These are phyloP conservation scores for Eupithecia insigniata DNA, from an alignment of 2,888 invertebrate species.

Conservation along the genomic window DNA sequence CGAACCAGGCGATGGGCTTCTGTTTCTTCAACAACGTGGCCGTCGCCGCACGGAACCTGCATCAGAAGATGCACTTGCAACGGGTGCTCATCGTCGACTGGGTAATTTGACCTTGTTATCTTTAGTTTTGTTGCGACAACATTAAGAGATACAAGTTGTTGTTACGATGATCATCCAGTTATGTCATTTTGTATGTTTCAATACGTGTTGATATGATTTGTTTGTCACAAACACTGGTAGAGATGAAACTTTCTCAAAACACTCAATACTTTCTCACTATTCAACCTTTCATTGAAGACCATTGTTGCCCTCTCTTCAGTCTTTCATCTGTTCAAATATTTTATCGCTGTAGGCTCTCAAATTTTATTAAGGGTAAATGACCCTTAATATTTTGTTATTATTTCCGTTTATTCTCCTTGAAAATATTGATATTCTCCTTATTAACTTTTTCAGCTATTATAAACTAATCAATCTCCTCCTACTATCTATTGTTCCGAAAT, in stretches of 20 bases:
- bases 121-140: not conserved
- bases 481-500: not conserved
- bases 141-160: not conserved
- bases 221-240: too few species aligned
- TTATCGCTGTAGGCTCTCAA: too few species aligned
- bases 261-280: not conserved
- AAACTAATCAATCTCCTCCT: too few species aligned
- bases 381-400: too few species aligned
- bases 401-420: too few species aligned
- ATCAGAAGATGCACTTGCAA: slow-evolving; percentile 91
- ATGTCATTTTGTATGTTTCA: too few species aligned
- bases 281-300: not conserved
- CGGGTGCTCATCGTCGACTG: slow-evolving; percentile 98
- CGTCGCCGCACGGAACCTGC: slow-evolving; percentile 95
- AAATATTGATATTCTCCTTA: too few species aligned
- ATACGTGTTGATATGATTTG: too few species aligned
- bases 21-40: slow-evolving; percentile 99
- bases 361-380: too few species aligned
- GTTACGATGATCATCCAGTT: too few species aligned
- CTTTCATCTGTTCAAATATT: not conserved
- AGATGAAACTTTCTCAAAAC: not conserved
- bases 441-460: too few species aligned
- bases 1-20: slow-evolving; percentile 99
- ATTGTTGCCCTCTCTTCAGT: not conserved
- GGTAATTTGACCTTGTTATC: slow-evolving; percentile 80